phyloP scores from a whole-genome alignment of 2,113 vertebrate genomes.

The Toxotes chatareus region DNA sequence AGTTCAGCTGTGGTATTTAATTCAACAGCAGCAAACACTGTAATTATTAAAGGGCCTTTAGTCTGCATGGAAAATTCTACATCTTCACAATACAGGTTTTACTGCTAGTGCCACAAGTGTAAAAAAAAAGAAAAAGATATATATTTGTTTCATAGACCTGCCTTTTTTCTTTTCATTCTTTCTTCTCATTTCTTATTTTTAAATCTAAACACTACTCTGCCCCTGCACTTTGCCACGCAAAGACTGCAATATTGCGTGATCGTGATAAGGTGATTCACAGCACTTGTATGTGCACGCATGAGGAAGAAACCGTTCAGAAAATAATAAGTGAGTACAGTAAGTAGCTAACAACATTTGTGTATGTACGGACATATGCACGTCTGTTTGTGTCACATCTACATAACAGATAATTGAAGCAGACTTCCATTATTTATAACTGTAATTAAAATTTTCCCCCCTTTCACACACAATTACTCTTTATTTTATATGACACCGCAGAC shows the following conservation, averaged over 20 bases:
- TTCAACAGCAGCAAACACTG: neutral
- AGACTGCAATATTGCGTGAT: neutral
- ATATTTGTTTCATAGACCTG: neutral
- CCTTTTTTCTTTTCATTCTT: neutral
- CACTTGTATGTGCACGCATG: conserved; percentile 1
- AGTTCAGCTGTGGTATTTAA: neutral
- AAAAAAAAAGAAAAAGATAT: neutral
- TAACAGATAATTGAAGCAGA: conserved; percentile 15
- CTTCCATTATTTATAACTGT: conserved; percentile 26
- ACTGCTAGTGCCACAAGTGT: neutral
- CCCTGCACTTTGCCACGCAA: neutral
- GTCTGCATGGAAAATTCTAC: neutral
- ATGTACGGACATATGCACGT: neutral
- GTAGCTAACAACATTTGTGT: neutral
- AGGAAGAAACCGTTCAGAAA: neutral
- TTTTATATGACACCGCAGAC: conserved; percentile 13
- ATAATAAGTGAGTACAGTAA: neutral
- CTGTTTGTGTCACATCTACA: conserved; percentile 7
- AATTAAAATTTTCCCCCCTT: neutral
- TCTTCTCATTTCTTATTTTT: neutral
- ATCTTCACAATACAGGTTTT: neutral
- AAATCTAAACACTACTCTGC: neutral
- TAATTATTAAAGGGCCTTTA: neutral
- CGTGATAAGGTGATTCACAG: conserved; percentile 7
- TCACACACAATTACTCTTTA: conserved; percentile 21